Percentiles rank a stretch among this genome's conserved stretches.
Conservation (phyloP, 2,113 vertebrate species). For the Porphyrio hochstetteri region DNA sequence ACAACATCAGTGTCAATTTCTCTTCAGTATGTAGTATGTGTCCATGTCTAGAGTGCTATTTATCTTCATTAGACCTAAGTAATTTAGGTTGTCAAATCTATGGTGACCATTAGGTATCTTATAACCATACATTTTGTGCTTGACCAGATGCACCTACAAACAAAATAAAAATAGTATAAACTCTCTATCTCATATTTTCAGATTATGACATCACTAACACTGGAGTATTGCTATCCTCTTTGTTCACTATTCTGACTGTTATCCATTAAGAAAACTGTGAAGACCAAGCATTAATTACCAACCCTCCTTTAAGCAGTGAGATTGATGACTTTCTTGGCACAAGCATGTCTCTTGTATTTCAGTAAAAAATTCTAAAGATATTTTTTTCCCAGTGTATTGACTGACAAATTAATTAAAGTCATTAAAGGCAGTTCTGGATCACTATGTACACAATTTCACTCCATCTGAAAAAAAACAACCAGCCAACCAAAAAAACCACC, state of each 20-base stretch:
- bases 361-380: background rate
- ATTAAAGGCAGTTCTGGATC: background rate
- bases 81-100: conserved; percentile 73
- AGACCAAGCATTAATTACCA: background rate
- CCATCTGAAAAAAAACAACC: background rate
- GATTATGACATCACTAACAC: conserved; percentile 17
- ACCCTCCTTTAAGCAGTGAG: background rate
- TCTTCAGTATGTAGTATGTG: conserved; percentile 14
- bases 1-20: conserved; percentile 72
- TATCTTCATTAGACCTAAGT: conserved; percentile 77
- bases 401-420: background rate
- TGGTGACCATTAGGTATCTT: conserved; percentile 66
- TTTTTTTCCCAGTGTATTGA: background rate
- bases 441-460: background rate
- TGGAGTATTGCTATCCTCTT: background rate
- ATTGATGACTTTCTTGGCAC: background rate
- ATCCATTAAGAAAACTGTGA: conserved; percentile 5
- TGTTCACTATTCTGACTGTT: background rate
- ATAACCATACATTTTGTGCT: conserved; percentile 66
- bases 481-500: background rate
- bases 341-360: background rate
- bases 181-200: conserved; percentile 5
- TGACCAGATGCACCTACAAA: conserved; percentile 9
- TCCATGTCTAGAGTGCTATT: conserved; percentile 65
- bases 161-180: conserved; percentile 28